These are phyloP conservation scores for Archilochus colubris DNA, from an alignment of 2,113 vertebrate genomes.

Conservation along the genomic window DNA sequence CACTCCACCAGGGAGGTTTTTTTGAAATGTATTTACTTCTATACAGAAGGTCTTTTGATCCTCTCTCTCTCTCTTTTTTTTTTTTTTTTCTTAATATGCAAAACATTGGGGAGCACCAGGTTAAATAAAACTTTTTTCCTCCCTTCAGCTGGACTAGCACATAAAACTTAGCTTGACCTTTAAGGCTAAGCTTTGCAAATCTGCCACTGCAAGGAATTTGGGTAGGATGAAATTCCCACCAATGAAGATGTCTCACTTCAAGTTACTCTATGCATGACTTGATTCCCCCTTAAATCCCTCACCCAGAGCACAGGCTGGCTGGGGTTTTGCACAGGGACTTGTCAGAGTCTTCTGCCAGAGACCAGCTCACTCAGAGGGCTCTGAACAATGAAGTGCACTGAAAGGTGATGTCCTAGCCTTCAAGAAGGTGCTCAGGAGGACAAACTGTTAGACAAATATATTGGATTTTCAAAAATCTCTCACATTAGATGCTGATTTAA, in stretches of 20 bases:
- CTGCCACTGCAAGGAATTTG: not conserved
- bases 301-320: not conserved
- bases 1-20: not conserved
- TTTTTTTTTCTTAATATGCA: not conserved
- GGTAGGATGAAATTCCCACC: not conserved
- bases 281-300: not conserved
- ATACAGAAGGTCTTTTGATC: not conserved
- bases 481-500: not conserved
- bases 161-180: not conserved
- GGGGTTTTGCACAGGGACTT: not conserved
- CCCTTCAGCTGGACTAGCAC: not conserved
- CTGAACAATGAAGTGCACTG: not conserved
- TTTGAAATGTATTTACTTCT: not conserved
- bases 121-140: slow-evolving; percentile 17
- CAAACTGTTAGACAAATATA: not conserved
- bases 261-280: not conserved
- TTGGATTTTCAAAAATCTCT: not conserved
- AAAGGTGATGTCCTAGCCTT: not conserved
- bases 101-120: not conserved
- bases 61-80: not conserved
- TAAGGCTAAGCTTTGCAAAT: slow-evolving; percentile 1
- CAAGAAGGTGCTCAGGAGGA: not conserved
- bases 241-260: not conserved
- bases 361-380: not conserved
- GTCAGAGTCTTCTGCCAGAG: not conserved